Base-by-base conservation (phyloP, 2,113 vertebrate genomes). In the Anas platyrhynchos region DNA sequence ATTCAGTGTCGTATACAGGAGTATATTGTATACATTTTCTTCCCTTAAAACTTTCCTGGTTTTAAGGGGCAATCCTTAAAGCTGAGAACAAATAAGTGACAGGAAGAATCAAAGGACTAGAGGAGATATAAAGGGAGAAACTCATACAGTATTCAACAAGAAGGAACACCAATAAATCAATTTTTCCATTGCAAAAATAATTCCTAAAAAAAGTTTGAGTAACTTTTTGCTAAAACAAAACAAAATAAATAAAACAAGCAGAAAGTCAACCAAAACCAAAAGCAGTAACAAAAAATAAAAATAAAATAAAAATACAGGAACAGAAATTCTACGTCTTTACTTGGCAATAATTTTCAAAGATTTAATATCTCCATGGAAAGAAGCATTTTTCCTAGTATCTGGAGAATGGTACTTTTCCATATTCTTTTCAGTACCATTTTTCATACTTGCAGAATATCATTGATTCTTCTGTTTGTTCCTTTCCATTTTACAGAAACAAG, bases 141-240 rank as follows among this genome's bases (percentile, higher is more conserved):
- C 14, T 83, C 32, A 79, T 38, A 52, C 41, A 83, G 83, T 88
- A 91, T 83, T 88, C 52, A 75, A 27, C 31, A 66, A 16, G 41
- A 88, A 86, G 32, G 29, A 91, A 62, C 36, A 78, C 34, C 61
- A 46, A 59, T n/a, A 65, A 21, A 94, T 79, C 17, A 56, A 5
- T 75, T 82, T 88, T 91, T 62, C 46, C 61, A 14, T 58, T 79
- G 41, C 20, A 91, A 86, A 83, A 71, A 12, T 56, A 87, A 75
- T 86, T 66, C 44, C 69, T 78, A 66, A 80, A 20, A 20, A 86
- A 93, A 84, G 2, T 74, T 81, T 87, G 50, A 84, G 8, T 10
- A 62, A 54, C 8, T 2, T 21, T 2, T 66, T 77, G 18, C 78
- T 81, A 52, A 52, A 52, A 25, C 12, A 52, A 52, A 52, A 48